These are phyloP conservation scores for Potamarius usumacintae DNA, from an alignment of 2,113 vertebrate genomes.

Conservation along the genomic window DNA sequence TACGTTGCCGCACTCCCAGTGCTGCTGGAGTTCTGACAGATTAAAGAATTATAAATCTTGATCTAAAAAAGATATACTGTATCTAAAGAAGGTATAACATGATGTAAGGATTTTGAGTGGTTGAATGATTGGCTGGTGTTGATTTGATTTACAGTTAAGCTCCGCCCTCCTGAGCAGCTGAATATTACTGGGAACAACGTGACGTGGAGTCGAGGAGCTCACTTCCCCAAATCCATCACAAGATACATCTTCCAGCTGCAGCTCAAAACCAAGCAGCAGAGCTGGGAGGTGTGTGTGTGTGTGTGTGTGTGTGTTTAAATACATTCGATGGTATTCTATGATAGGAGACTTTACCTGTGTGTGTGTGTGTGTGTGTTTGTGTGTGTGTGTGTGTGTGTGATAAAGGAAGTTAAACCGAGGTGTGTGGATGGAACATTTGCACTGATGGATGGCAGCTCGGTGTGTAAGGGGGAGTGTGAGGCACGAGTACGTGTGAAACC, in stretches of 20 bases:
- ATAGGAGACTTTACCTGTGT: not conserved
- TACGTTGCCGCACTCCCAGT: not conserved
- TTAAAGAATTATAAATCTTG: not conserved
- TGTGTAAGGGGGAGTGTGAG: constrained; percentile 43
- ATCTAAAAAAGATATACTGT: not conserved
- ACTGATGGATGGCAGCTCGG: not conserved
- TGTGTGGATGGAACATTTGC: not conserved
- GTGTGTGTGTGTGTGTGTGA: constrained; percentile 25
- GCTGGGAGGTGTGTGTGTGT: constrained; percentile 59
- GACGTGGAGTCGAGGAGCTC: constrained; percentile 56
- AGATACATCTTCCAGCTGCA: constrained; percentile 57
- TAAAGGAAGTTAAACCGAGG: not conserved
- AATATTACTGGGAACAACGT: constrained; percentile 42
- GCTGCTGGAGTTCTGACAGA: not conserved
- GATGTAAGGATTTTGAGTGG: not conserved
- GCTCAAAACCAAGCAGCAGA: constrained; percentile 46
- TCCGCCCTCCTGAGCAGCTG: constrained; percentile 61
- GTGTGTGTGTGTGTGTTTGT: constrained; percentile 14
- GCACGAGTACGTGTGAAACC: constrained; percentile 64
- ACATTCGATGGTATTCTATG: not conserved
- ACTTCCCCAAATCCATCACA: accelerated
- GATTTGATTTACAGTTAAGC: constrained; percentile 63
- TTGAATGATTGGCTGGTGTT: not conserved
- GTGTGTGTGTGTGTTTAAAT: constrained; percentile 12
- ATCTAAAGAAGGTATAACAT: not conserved